phyloP scores from a whole-genome alignment of 2,888 invertebrate genomes.

The Megastigmus dorsalis region DNA sequence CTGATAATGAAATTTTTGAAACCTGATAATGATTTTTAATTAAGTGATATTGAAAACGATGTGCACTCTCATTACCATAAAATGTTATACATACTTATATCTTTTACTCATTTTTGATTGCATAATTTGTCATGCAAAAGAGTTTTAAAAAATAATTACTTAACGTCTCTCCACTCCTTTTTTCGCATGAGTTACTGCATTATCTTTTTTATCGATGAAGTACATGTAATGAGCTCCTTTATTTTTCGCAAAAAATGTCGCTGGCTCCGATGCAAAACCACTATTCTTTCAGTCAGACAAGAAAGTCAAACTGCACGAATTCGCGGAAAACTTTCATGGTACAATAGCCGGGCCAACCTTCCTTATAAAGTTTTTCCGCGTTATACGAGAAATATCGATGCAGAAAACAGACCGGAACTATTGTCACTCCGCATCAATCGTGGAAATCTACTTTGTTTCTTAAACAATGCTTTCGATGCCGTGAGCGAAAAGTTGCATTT shows the following conservation, averaged over 20 bases:
- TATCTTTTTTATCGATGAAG: not conserved
- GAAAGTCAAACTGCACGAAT: constrained; percentile 41
- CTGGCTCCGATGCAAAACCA: constrained; percentile 42
- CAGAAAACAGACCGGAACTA: constrained; percentile 27
- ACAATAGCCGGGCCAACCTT: constrained; percentile 28
- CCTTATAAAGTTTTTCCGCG: constrained; percentile 6
- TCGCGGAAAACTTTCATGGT: constrained; percentile 38
- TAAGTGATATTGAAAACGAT: no score
- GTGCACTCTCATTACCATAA: no score
- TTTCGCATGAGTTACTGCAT: not conserved
- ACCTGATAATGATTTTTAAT: no score
- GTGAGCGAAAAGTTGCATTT: not conserved
- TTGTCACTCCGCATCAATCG: constrained; percentile 19
- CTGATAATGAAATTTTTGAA: no score
- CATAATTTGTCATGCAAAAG: no score
- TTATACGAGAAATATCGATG: constrained; percentile 19
- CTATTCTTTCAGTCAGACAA: constrained; percentile 34
- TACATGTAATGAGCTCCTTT: not conserved
- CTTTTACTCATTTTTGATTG: not conserved
- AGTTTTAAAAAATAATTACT: no score
- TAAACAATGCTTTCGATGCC: constrained; percentile 11
- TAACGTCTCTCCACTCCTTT: no score
- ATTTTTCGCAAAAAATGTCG: not conserved
- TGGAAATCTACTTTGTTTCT: constrained; percentile 18
- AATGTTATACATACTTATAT: not conserved